Evolutionary conservation across 2,888 invertebrate genomes (phyloP).

Genomic region (Dryococelus australis): DNA sequence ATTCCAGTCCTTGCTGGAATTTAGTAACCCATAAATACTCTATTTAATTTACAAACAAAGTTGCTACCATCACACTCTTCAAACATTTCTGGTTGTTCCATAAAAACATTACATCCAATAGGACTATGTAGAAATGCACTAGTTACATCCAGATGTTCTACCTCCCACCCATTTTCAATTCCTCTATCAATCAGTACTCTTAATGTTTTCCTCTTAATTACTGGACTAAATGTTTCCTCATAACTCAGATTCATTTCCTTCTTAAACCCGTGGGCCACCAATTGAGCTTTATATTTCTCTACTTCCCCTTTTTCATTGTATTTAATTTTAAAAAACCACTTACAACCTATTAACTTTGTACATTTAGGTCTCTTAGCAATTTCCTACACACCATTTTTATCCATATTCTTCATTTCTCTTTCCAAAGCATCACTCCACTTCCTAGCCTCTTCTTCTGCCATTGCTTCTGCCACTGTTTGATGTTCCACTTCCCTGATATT

Average conservation of each 20-base stretch:
- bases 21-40: not conserved
- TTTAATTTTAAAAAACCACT: constrained; percentile 24
- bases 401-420: not conserved
- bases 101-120: not conserved
- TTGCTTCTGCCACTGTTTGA: constrained; percentile 28
- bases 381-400: constrained; percentile 26
- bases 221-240: not conserved
- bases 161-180: not conserved
- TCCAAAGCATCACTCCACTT: not conserved
- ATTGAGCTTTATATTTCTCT: constrained; percentile 21
- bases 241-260: not conserved
- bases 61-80: not conserved
- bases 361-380: constrained; percentile 20
- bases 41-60: not conserved
- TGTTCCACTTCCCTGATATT: constrained; percentile 6
- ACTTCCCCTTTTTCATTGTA: not conserved
- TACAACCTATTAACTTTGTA: constrained; percentile 20
- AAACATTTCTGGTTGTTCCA: not conserved
- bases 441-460: not conserved
- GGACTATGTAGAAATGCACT: not conserved
- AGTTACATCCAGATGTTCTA: not conserved
- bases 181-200: constrained; percentile 10
- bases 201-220: not conserved
- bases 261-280: not conserved
- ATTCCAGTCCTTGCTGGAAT: constrained; percentile 35